These are phyloP conservation scores for Parambassis ranga DNA, from an alignment of 2,797 vertebrate genomes.

Conservation along the genomic window DNA sequence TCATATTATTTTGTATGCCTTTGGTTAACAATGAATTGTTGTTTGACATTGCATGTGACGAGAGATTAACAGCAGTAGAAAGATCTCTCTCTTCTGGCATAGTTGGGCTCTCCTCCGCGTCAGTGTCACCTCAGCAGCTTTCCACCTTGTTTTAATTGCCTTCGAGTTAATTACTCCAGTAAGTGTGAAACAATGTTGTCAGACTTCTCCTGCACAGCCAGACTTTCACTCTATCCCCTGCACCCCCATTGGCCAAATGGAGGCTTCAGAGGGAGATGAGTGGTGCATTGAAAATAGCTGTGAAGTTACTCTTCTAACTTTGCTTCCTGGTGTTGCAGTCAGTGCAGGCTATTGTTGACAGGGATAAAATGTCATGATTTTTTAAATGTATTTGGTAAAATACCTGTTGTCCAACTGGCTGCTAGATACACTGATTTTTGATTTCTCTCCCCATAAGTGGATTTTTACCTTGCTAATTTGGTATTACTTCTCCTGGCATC, in stretches of 20 bases:
- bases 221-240: constrained; percentile 61
- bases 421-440: constrained; percentile 13
- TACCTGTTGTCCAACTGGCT: background rate
- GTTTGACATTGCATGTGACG: constrained; percentile 29
- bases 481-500: constrained; percentile 25
- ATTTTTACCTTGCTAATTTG: constrained; percentile 34
- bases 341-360: constrained; percentile 9
- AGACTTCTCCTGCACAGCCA: constrained; percentile 70
- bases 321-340: constrained; percentile 6
- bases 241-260: constrained; percentile 69
- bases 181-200: constrained; percentile 83
- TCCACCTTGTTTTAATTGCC: constrained; percentile 82
- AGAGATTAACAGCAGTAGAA: constrained; percentile 50
- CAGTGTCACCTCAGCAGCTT: constrained; percentile 74
- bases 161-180: constrained; percentile 80
- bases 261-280: constrained; percentile 44
- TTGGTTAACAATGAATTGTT: constrained; percentile 6
- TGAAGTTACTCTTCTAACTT: constrained; percentile 31
- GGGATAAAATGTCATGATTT: background rate
- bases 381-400: background rate
- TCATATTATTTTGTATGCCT: constrained; percentile 6
- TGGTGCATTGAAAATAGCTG: constrained; percentile 47
- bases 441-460: constrained; percentile 1
- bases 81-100: constrained; percentile 57
- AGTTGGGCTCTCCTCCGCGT: constrained; percentile 58